phyloP scores from a whole-genome alignment of 1,140 invertebrate species.

The Coptotermes formosanus region DNA sequence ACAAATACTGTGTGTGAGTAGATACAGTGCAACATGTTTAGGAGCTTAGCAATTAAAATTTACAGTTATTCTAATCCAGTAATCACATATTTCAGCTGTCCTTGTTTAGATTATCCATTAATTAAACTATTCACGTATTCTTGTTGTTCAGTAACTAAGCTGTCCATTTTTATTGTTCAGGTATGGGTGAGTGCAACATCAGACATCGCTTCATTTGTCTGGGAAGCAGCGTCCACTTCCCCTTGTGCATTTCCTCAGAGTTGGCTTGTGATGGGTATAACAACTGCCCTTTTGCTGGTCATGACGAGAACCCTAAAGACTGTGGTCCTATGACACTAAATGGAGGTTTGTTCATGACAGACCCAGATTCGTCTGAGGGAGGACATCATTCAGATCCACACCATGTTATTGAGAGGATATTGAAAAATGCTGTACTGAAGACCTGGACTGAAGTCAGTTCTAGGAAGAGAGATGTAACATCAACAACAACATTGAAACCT shows the following conservation, averaged over 20 bases:
- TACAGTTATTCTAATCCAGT: too few species aligned
- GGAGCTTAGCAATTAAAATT: too few species aligned
- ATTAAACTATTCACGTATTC: too few species aligned
- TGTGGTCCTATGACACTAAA: conserved; percentile 41
- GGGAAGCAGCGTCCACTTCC: conserved; percentile 31
- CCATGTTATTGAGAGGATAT: not conserved
- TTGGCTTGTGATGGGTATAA: conserved; percentile 59
- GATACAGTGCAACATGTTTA: too few species aligned
- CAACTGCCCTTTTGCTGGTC: conserved; percentile 57
- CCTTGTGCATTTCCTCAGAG: conserved; percentile 58
- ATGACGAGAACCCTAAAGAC: conserved; percentile 51
- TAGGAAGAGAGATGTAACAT: not conserved
- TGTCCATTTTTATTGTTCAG: too few species aligned
- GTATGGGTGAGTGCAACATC: not conserved
- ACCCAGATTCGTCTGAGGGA: not conserved
- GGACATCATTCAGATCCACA: not conserved
- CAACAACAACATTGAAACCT: not conserved
- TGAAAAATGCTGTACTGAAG: not conserved
- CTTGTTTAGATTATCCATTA: too few species aligned
- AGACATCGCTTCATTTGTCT: not conserved
- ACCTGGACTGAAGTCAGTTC: not conserved
- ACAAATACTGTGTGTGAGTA: too few species aligned
- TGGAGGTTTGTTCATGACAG: not conserved
- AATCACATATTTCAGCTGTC: too few species aligned
- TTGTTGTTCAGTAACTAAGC: not conserved